Conservation (phyloP, 2,797 vertebrate genomes). For the Chromobotia macracanthus region DNA sequence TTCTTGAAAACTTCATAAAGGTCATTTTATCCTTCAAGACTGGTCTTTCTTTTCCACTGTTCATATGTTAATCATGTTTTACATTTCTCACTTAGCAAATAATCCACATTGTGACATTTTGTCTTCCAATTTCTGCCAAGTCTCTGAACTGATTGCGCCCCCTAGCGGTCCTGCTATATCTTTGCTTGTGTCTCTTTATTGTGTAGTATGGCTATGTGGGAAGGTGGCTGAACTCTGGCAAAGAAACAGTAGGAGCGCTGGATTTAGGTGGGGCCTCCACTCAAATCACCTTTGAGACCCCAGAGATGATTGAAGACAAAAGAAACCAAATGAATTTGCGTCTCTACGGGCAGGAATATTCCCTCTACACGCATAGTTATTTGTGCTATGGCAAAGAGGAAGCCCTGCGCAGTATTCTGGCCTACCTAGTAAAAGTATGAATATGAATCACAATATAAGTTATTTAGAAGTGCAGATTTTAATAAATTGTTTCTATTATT, state of each 20-base stretch:
- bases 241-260: slow-evolving; percentile 81
- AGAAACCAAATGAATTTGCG: slow-evolving; percentile 70
- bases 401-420: slow-evolving; percentile 73
- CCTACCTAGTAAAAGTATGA: slow-evolving; percentile 71
- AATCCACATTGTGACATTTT: neutral
- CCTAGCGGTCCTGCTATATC: slow-evolving; percentile 6
- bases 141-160: neutral
- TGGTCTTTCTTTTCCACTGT: neutral
- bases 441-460: too few relatives aligned
- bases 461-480: too few relatives aligned
- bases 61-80: neutral
- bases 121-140: neutral
- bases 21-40: slow-evolving; percentile 63
- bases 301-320: slow-evolving; percentile 69
- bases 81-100: neutral
- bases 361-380: slow-evolving; percentile 88
- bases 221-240: slow-evolving; percentile 79
- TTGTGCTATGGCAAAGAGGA: slow-evolving; percentile 85
- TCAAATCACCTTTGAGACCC: slow-evolving; percentile 85
- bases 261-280: slow-evolving; percentile 89
- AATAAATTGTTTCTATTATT: neutral
- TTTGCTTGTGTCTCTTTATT: slow-evolving; percentile 1
- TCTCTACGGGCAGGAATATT: slow-evolving; percentile 83
- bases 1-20: slow-evolving; percentile 86
- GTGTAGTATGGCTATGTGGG: slow-evolving; percentile 84